These are phyloP conservation scores for Fratercula arctica DNA, from an alignment of 2,797 vertebrate genomes.

Conservation along the genomic window DNA sequence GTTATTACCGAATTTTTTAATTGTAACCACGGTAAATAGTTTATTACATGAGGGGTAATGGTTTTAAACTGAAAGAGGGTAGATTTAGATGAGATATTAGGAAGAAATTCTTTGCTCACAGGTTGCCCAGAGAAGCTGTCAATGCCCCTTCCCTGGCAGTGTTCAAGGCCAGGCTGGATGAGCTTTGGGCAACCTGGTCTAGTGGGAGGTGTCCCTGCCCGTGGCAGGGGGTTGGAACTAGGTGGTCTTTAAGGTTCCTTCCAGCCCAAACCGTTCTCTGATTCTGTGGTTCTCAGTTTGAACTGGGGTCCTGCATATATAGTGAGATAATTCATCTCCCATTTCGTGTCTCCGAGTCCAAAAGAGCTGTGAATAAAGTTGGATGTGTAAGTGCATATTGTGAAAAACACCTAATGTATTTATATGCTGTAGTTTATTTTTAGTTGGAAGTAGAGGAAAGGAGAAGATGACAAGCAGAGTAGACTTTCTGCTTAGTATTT, in stretches of 20 bases:
- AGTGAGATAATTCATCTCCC: not conserved
- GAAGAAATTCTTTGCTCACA: not conserved
- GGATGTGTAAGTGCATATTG: fast-evolving
- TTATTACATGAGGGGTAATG: not conserved
- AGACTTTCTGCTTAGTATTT: not conserved
- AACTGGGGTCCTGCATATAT: not conserved
- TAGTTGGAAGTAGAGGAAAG: not conserved
- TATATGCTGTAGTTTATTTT: not conserved
- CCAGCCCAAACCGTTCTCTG: not conserved
- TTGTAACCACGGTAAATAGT: not conserved
- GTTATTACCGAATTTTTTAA: not conserved
- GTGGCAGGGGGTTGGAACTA: not conserved
- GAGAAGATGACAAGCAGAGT: not conserved
- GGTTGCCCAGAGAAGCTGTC: not conserved
- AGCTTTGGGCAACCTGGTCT: not conserved
- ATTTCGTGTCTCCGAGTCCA: not conserved
- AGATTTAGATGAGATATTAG: not conserved
- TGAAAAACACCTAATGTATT: not conserved
- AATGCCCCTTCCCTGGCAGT: not conserved
- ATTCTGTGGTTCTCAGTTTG: not conserved
- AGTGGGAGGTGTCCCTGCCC: not conserved
- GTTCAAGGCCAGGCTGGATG: not conserved
- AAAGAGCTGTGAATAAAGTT: not conserved
- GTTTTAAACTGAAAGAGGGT: not conserved
- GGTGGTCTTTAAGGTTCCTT: not conserved